Evolutionary conservation across 2,113 vertebrate species (phyloP).

Genomic region (Turnix velox): DNA sequence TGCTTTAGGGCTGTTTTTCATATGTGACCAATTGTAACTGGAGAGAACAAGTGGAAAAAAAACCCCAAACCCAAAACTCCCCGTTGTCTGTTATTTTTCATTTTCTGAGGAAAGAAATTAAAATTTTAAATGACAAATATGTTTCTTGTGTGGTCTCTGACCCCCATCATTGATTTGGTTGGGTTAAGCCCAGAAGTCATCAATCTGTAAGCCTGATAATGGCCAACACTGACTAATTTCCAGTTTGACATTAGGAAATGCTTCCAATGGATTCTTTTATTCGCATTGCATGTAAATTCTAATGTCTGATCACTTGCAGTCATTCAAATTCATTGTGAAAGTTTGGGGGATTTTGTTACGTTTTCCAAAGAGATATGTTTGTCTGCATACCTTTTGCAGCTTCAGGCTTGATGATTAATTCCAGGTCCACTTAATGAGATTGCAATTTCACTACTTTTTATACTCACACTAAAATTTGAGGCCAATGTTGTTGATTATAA

Average conservation of each 20-base stretch:
- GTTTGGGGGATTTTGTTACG: rapidly evolving
- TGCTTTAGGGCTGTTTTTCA: background rate
- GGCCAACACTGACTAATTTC: background rate
- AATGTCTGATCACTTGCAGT: background rate
- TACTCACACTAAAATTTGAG: background rate
- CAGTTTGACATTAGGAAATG: background rate
- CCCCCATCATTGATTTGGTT: background rate
- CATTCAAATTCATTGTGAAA: background rate
- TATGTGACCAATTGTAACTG: background rate
- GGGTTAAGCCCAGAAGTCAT: background rate
- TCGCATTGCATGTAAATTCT: background rate
- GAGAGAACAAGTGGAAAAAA: background rate
- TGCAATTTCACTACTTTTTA: background rate
- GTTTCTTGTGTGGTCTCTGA: background rate
- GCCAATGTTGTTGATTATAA: background rate
- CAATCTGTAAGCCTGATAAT: background rate
- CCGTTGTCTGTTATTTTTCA: background rate
- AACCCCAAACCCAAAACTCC: too few species aligned
- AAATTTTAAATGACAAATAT: background rate
- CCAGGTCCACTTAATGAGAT: background rate
- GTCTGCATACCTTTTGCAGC: background rate
- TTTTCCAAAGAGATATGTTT: background rate
- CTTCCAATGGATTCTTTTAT: background rate
- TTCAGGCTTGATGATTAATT: background rate
- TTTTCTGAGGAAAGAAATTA: background rate